These are phyloP conservation scores for Drosophila atripex DNA, from an alignment of 2,888 invertebrate species.

Conservation along the genomic window DNA sequence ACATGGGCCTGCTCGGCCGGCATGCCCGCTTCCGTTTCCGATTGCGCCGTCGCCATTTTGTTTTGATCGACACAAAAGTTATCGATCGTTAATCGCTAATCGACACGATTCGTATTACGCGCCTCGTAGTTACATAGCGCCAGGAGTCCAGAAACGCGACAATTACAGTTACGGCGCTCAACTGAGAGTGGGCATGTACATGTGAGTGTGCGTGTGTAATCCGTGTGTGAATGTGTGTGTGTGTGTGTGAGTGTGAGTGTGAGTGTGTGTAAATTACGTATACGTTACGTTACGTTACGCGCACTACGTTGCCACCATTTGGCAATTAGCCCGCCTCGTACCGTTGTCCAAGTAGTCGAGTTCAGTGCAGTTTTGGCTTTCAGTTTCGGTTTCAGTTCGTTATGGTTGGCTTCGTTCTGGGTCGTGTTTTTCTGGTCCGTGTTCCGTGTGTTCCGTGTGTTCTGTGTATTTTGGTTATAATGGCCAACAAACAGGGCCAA, in stretches of 20 bases:
- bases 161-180: conserved; percentile 34
- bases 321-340: conserved; percentile 35
- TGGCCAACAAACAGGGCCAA: conserved; percentile 74
- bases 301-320: conserved; percentile 50
- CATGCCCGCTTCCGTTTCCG: conserved; percentile 33
- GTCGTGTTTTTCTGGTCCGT: conserved; percentile 19
- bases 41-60: conserved; percentile 63
- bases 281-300: conserved; percentile 59
- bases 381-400: conserved; percentile 15
- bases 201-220: conserved; percentile 21
- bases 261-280: conserved; percentile 24
- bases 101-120: conserved; percentile 23
- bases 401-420: conserved; percentile 11
- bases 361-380: conserved; percentile 22
- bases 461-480: conserved; percentile 44
- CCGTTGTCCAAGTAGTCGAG: conserved; percentile 2
- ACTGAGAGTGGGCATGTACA: conserved; percentile 43
- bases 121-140: conserved; percentile 31
- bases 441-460: conserved; percentile 30
- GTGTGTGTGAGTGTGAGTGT: conserved; percentile 16
- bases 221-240: conserved; percentile 1
- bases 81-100: conserved; percentile 23
- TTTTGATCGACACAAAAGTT: conserved; percentile 11
- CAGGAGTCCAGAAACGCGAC: conserved; percentile 25
- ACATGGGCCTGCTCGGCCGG: conserved; percentile 63